These are phyloP conservation scores for Rhagoletis pomonella DNA, from an alignment of 1,140 invertebrate species.

Conservation along the genomic window DNA sequence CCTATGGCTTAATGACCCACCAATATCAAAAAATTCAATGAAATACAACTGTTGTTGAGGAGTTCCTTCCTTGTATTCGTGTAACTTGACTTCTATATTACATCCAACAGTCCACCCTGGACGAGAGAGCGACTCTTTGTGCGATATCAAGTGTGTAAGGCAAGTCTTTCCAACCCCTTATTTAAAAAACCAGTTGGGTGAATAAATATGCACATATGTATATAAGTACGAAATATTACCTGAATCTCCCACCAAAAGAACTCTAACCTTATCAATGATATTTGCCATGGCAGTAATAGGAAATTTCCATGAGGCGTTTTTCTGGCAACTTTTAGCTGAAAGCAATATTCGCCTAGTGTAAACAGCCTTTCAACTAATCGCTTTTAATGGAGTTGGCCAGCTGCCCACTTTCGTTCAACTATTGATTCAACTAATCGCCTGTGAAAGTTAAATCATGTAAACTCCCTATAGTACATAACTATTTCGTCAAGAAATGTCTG, in stretches of 20 bases:
- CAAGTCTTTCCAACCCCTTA: constrained; percentile 96
- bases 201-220: not conserved
- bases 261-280: constrained; percentile 88
- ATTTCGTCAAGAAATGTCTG: too few relatives aligned
- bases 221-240: constrained; percentile 76
- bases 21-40: constrained; percentile 97
- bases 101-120: constrained; percentile 97
- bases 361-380: too few relatives aligned
- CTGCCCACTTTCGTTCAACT: too few relatives aligned
- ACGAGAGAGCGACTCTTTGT: constrained; percentile 87
- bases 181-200: constrained; percentile 57
- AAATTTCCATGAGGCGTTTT: too few relatives aligned
- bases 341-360: too few relatives aligned
- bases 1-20: constrained; percentile 92
- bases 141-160: constrained; percentile 91
- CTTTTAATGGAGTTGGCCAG: too few relatives aligned
- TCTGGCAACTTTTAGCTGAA: too few relatives aligned
- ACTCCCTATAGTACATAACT: too few relatives aligned
- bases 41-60: constrained; percentile 93
- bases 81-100: constrained; percentile 95
- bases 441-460: too few relatives aligned
- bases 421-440: too few relatives aligned
- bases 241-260: constrained; percentile 94
- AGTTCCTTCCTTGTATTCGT: constrained; percentile 96
- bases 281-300: too few relatives aligned